Conservation (phyloP, 64 coral and sea anemone genomes). For the Montipora sp. region DNA sequence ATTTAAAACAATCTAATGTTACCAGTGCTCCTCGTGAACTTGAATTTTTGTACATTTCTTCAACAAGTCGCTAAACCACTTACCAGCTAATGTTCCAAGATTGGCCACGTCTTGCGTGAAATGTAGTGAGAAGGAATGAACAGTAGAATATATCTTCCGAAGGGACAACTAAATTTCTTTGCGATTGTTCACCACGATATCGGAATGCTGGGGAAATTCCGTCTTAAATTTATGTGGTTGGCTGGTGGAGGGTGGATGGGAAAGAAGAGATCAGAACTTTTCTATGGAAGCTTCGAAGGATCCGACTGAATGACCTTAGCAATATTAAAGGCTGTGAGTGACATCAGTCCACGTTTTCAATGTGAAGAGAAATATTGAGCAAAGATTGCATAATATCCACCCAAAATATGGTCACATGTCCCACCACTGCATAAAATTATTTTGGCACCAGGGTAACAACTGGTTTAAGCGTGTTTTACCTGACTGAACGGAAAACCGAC, state of each 20-base stretch:
- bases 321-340: neutral
- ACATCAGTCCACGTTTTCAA: constrained; percentile 50
- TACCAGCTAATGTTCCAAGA: neutral
- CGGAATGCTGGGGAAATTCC: neutral
- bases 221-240: too few species aligned
- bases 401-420: constrained; percentile 38
- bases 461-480: constrained; percentile 4
- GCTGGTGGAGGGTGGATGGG: too few species aligned
- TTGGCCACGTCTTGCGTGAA: neutral
- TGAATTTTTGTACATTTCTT: neutral
- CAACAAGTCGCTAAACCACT: neutral
- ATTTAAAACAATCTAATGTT: neutral
- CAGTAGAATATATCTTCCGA: neutral
- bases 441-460: constrained; percentile 36
- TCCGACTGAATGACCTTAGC: neutral
- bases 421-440: constrained; percentile 10
- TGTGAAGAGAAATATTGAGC: neutral
- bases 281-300: neutral
- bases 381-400: constrained; percentile 52
- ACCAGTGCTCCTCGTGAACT: neutral
- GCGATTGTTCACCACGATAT: neutral
- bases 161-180: neutral
- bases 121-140: neutral
- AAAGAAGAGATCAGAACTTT: neutral
- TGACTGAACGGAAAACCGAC: neutral